Percentiles rank a stretch among this genome's conserved stretches.
Evolutionary conservation across 2,797 vertebrate species (phyloP).

Genomic region (Neosilurus hyrtlii): DNA sequence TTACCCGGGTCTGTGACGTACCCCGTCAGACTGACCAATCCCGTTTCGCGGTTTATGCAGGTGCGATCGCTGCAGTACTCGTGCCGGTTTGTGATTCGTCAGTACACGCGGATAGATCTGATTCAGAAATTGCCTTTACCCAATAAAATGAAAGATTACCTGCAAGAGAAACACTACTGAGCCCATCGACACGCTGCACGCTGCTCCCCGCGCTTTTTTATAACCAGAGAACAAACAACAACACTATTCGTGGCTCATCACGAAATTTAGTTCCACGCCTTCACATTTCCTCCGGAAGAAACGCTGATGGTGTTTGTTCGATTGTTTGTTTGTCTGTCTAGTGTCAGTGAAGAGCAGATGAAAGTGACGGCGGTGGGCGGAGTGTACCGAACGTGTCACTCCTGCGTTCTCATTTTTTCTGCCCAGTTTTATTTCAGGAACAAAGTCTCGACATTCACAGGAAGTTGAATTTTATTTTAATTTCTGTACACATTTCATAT

Average conservation of each 20-base stretch:
- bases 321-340: slow-evolving; percentile 18
- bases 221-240: slow-evolving; percentile 82
- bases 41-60: slow-evolving; percentile 99
- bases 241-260: slow-evolving; percentile 75
- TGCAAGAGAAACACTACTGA: slow-evolving; percentile 99
- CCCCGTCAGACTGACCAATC: slow-evolving; percentile 94
- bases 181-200: slow-evolving; percentile 72
- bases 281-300: slow-evolving; percentile 66
- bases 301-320: background rate
- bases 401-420: slow-evolving; percentile 47
- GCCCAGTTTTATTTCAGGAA: slow-evolving; percentile 10
- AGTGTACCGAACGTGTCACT: slow-evolving; percentile 32
- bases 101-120: slow-evolving; percentile 97
- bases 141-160: slow-evolving; percentile 99
- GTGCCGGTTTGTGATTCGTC: slow-evolving; percentile 97
- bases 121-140: slow-evolving; percentile 99
- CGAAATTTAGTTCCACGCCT: slow-evolving; percentile 68
- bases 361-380: slow-evolving; percentile 33
- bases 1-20: slow-evolving; percentile 96
- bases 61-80: slow-evolving; percentile 97
- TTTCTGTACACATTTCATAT: too few species aligned
- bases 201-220: slow-evolving; percentile 93
- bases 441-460: slow-evolving; percentile 16
- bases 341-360: slow-evolving; percentile 29
- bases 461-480: background rate